Percentiles rank a stretch among this genome's conserved stretches.
phyloP scores from a whole-genome alignment of 2,113 vertebrate species.

The Bubo scandiacus region DNA sequence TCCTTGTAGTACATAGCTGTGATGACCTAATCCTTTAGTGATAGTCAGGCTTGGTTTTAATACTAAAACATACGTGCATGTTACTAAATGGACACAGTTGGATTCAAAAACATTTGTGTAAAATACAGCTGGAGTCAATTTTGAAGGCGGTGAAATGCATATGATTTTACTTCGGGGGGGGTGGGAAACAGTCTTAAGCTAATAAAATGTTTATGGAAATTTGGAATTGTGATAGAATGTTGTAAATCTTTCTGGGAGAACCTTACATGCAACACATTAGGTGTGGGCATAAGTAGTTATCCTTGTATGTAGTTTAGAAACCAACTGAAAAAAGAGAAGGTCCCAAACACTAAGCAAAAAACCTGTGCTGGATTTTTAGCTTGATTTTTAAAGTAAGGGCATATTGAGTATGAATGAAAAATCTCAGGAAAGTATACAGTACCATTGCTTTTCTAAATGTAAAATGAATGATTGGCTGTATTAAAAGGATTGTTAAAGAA shows the following conservation, averaged over 20 bases:
- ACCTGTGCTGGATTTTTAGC: neutral
- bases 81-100: neutral
- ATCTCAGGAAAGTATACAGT: neutral
- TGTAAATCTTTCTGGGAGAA: neutral
- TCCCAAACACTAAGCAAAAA: neutral
- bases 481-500: neutral
- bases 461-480: neutral
- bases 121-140: neutral
- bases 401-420: neutral
- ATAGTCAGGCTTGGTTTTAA: neutral
- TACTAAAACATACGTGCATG: neutral
- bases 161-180: neutral
- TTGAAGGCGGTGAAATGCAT: neutral
- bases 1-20: neutral
- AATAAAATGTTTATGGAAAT: neutral
- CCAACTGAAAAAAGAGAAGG: neutral
- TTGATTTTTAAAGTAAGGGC: neutral
- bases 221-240: neutral
- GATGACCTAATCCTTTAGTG: neutral
- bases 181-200: neutral
- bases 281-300: neutral
- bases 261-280: accelerated
- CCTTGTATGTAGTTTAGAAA: neutral
- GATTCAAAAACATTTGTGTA: neutral
- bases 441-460: neutral